Percentiles rank a stretch among this genome's conserved stretches.
Conservation (phyloP, 2,797 vertebrate species). For the Hippocampus kuda region DNA sequence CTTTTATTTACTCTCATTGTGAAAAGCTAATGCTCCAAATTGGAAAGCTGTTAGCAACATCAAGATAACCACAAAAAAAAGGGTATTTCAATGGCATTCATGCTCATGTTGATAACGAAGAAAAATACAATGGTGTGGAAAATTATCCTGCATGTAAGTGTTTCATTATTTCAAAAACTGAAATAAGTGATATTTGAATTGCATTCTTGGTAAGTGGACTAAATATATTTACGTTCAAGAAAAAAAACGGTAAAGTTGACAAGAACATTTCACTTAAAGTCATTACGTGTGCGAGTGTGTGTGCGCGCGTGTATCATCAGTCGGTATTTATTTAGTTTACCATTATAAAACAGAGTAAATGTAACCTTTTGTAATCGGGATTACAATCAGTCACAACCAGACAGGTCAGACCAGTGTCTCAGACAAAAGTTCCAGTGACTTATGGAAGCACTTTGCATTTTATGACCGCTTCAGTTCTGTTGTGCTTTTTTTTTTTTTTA, state of each 20-base stretch:
- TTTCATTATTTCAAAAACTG: not conserved
- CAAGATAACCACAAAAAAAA: conserved; percentile 7
- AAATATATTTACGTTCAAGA: not conserved
- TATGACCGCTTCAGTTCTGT: not conserved
- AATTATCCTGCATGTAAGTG: not conserved
- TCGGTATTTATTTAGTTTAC: not conserved
- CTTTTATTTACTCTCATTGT: conserved; percentile 15
- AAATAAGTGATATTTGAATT: not conserved
- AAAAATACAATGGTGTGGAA: not conserved
- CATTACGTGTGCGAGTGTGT: not conserved
- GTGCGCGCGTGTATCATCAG: not conserved
- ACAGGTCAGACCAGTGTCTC: not conserved
- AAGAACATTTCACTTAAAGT: not conserved
- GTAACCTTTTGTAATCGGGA: not conserved
- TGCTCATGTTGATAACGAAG: not conserved
- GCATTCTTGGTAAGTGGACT: not conserved
- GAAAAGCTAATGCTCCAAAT: conserved; percentile 15
- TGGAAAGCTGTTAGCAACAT: not conserved
- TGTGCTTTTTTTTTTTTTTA: too few species aligned
- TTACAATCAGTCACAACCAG: not conserved
- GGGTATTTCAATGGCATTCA: not conserved
- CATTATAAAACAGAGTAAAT: not conserved
- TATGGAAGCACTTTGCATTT: not conserved
- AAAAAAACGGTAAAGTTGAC: not conserved
- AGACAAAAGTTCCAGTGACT: not conserved